Evolutionary conservation across 2,113 vertebrate species (phyloP), one percentile per base, ranked within the genome.

Genomic region (Origma solitaria): DNA sequence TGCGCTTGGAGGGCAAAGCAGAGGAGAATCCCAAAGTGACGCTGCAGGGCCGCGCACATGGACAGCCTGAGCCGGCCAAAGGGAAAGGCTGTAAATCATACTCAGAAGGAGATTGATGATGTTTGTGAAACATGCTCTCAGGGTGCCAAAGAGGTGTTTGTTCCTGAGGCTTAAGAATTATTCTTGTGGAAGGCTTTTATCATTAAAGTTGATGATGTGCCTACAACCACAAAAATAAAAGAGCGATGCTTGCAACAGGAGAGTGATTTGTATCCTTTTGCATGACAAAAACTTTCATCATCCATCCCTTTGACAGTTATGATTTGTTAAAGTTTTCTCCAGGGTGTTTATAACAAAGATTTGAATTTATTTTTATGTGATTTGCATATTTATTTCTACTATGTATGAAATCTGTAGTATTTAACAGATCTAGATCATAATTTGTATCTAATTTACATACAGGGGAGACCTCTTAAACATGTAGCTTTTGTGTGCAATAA

Each of bases 171-270:
- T 98, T 98, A 97, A 97, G 98, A 98, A 97, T 97, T 97, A 96
- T 97, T 98, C 98, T 95, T 96, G 96, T 97, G 94, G 94, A 98
- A 98, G 93, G 75, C 72, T 98, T 98, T 98, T 98, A 98, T 98
- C 98, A 98, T 97, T 98, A 97, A 98, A 88, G 95, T 97, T 97
- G 98, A 97, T 97, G 96, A 97, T 97, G 81, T 97, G 97, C 88
- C 97, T 97, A 94, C 91, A 97, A 98, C 92, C 82, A 92, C 73
- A 71, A 91, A 85, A 96, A 92, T 88, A 90, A 97, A 94, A 94
- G 91, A 97, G 75, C 4, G 19, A 89, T 81, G 62, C 64, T 93
- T 54, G 62, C 37, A 96, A 93, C 60, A 56, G 76, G 15, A 23
- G 86, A 95, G 78, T 96, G 95, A 97, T 98, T 98, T 97, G 96